Evolutionary conservation across 2,113 vertebrate genomes (phyloP).

Genomic region (Dicaeum eximium): DNA sequence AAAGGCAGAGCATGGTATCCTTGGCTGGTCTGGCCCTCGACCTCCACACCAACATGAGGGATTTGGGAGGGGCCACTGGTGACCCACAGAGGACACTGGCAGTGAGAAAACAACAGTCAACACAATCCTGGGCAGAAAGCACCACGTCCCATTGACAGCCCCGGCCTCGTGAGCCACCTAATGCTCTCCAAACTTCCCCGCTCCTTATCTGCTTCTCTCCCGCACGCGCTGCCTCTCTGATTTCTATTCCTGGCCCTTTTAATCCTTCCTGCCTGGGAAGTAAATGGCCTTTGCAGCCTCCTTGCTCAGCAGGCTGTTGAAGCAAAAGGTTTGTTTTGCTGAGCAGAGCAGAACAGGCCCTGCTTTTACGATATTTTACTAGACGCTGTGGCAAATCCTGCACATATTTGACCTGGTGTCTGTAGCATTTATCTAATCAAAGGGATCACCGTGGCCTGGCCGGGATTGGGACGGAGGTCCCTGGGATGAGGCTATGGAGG

Average conservation of each 20-base stretch:
- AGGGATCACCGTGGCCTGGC: not conserved
- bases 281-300: slow-evolving; percentile 18
- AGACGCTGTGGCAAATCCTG: slow-evolving; percentile 64
- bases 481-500: not conserved
- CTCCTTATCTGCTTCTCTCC: slow-evolving; percentile 13
- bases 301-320: slow-evolving; percentile 45
- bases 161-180: not conserved
- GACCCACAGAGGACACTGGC: not conserved
- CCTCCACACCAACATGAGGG: not conserved
- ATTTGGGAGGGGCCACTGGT: not conserved
- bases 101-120: not conserved
- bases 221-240: not conserved
- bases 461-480: not conserved
- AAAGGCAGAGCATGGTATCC: not conserved
- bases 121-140: not conserved
- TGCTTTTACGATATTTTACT: slow-evolving; percentile 65
- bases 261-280: slow-evolving; percentile 31
- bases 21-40: not conserved
- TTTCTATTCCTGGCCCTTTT: slow-evolving; percentile 42
- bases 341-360: slow-evolving; percentile 18
- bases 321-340: slow-evolving; percentile 59
- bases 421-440: slow-evolving; percentile 73
- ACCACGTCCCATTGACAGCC: not conserved
- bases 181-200: slow-evolving; percentile 29
- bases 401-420: slow-evolving; percentile 70